These are phyloP conservation scores for Ophiothrix spiculata DNA, from an alignment of 35 echinoderm and acorn worm species.

Conservation along the genomic window DNA sequence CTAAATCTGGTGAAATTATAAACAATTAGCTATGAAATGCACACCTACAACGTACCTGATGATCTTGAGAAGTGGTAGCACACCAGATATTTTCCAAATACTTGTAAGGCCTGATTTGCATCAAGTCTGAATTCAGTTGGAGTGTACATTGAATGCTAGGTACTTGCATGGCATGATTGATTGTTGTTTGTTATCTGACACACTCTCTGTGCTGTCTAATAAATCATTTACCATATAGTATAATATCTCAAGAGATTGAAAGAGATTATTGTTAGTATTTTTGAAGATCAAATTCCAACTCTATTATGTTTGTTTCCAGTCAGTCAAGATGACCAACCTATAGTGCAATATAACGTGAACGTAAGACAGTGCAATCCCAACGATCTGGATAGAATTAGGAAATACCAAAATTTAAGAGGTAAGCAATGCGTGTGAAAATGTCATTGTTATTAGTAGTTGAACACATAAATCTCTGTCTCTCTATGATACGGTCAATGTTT, in stretches of 20 bases:
- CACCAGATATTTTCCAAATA: too few relatives aligned
- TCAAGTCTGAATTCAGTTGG: too few relatives aligned
- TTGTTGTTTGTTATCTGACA: not conserved
- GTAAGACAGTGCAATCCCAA: not conserved
- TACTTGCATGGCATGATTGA: not conserved
- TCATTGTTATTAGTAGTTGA: too few relatives aligned
- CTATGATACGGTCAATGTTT: too few relatives aligned
- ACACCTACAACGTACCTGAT: too few relatives aligned
- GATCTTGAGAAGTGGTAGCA: too few relatives aligned
- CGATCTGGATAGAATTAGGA: not conserved
- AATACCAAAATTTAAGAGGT: not conserved
- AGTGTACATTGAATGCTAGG: too few relatives aligned
- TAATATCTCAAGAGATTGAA: not conserved
- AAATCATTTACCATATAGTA: not conserved
- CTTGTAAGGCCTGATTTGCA: too few relatives aligned
- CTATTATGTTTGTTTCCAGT: not conserved
- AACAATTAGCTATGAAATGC: too few relatives aligned
- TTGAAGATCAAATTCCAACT: not conserved
- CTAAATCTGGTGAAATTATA: too few relatives aligned
- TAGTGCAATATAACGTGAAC: not conserved
- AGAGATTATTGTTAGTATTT: not conserved
- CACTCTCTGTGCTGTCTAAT: not conserved
- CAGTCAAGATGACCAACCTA: not conserved
- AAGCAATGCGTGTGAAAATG: too few relatives aligned
- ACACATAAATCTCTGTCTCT: too few relatives aligned